Conservation (phyloP, 2,113 vertebrate genomes). For the Leptobrachium ailaonicum region DNA sequence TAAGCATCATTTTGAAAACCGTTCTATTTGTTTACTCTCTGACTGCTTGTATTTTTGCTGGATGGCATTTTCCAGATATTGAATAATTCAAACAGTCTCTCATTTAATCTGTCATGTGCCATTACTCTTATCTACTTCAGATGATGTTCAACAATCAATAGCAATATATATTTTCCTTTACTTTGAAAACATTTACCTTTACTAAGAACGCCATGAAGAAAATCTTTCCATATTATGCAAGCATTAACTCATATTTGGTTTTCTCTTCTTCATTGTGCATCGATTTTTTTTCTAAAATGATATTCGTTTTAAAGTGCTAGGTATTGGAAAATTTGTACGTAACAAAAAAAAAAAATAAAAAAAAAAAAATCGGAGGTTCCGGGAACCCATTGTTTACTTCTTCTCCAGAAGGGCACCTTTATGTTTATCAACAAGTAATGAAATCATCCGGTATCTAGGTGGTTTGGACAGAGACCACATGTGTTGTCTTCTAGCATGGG, state of each 20-base stretch:
- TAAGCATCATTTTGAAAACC: background rate
- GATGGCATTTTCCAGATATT: constrained; percentile 14
- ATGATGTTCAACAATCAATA: constrained; percentile 14
- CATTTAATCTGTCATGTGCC: background rate
- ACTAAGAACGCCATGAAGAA: background rate
- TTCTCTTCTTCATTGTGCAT: constrained; percentile 1
- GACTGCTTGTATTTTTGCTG: background rate
- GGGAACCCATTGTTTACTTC: no score
- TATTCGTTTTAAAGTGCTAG: constrained; percentile 14
- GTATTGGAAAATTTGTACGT: background rate
- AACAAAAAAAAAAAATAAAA: no score
- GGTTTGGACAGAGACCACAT: no score
- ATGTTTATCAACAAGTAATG: no score
- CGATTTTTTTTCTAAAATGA: constrained; percentile 15
- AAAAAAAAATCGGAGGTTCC: no score
- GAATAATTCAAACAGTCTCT: background rate
- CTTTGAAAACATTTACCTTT: background rate
- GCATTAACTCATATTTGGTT: constrained; percentile 5
- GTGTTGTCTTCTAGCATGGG: no score
- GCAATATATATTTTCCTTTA: constrained; percentile 3
- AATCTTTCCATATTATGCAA: constrained; percentile 24
- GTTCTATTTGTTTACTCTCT: background rate
- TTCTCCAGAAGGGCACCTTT: no score
- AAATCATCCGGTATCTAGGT: no score
- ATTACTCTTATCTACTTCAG: background rate